Base-by-base conservation (phyloP, 2,888 invertebrate genomes). In the Phragmatobia fuliginosa region DNA sequence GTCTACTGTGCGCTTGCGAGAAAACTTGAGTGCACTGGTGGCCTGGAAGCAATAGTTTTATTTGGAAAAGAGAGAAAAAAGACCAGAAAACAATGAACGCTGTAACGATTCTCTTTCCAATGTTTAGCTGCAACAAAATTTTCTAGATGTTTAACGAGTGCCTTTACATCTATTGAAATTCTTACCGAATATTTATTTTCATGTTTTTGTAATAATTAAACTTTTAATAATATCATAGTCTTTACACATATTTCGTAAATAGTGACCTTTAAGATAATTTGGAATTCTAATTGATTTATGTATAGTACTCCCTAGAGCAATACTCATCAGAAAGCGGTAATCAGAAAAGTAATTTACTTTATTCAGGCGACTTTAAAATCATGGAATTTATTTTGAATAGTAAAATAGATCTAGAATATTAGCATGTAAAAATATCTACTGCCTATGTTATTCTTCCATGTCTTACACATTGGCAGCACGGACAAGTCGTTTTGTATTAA, bases 21-120 rank as follows among this genome's bases (percentile, higher is more conserved):
- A 77, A 75, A 80, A 68, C 74, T 73, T 68, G 79, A 71, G 70
- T 72, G 69, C 71, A 71, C 68, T 69, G 38, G 64, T 61, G 45
- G 71, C 68, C 60, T 81, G 77, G 76, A 78, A 74, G 82, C 80
- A 83, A 85, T 83, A 82, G 80, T 81, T 82, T 80, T 79, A 81
- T 80, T 82, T 76, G 66, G 67, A 80, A 63, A 66, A 69, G 62
- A 68, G 68, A 66, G 61, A 68, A 60, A 81, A 79, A 81, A 71
- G 75, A 77, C 78, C 74, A 36, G 70, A 75, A 79, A 84, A 85
- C 81, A 82, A 82, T 76, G 62, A 68, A 68, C 62, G 72, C 74
- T 66, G 62, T 73, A 78, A 65, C 66, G 73, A 79, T 76, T 71
- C 63, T 75, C 76, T 74, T 72, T 74, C 41, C 74, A 71, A 70